A percentile compares a stretch with the other conserved stretches of the same genome.
Evolutionary conservation across 2,888 invertebrate species (phyloP).

Genomic region (Alcis repandata): DNA sequence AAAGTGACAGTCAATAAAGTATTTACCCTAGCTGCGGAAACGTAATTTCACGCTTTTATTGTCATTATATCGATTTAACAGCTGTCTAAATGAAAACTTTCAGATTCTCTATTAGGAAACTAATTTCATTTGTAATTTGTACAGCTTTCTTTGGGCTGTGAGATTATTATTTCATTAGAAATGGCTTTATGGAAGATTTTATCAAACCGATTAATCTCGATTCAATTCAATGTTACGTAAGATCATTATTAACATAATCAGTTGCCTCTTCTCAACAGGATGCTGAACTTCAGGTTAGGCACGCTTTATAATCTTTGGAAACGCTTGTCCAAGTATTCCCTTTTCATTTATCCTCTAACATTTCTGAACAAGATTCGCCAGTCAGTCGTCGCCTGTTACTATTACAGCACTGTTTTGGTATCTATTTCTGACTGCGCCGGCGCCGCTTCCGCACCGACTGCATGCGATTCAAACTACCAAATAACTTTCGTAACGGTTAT

Average conservation of each 20-base stretch:
- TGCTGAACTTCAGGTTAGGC: background rate
- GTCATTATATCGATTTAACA: slow-evolving; percentile 47
- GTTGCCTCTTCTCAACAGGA: background rate
- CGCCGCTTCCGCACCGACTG: slow-evolving; percentile 52
- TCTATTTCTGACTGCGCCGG: slow-evolving; percentile 46
- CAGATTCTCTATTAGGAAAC: slow-evolving; percentile 37
- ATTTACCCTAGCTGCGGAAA: slow-evolving; percentile 51
- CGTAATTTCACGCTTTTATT: slow-evolving; percentile 62
- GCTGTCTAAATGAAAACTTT: slow-evolving; percentile 42
- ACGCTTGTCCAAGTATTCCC: background rate
- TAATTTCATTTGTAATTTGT: slow-evolving; percentile 16
- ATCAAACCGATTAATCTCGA: background rate
- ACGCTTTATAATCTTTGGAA: too few relatives aligned
- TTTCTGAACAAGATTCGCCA: slow-evolving; percentile 22
- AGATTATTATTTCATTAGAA: background rate
- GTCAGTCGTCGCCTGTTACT: slow-evolving; percentile 36
- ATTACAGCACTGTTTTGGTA: slow-evolving; percentile 35
- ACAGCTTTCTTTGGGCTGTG: background rate
- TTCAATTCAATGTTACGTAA: background rate
- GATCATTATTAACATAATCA: too few relatives aligned
- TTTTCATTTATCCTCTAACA: slow-evolving; percentile 6
- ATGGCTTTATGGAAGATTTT: background rate
- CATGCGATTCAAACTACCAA: slow-evolving; percentile 51
- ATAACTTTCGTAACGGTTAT: slow-evolving; percentile 59
- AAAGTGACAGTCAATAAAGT: slow-evolving; percentile 44